Percentiles rank a stretch among this genome's conserved stretches.
Evolutionary conservation across 1,140 invertebrate genomes (phyloP).

Genomic region (Pseudomyrmex flavicornis): DNA sequence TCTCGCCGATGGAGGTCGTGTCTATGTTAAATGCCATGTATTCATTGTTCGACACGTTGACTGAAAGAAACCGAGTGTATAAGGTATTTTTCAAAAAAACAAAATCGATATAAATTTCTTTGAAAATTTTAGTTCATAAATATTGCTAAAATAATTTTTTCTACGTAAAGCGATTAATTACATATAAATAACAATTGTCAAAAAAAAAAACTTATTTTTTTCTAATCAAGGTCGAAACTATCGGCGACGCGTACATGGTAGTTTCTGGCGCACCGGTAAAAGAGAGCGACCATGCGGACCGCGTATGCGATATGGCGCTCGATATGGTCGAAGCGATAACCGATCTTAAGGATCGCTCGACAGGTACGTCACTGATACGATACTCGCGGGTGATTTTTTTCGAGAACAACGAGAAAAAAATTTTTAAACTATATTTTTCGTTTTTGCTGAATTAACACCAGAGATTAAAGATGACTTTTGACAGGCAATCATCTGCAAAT

Average conservation of each 20-base stretch:
- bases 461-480: constrained; percentile 16
- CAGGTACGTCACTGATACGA: constrained; percentile 85
- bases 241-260: constrained; percentile 98
- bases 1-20: constrained; percentile 98
- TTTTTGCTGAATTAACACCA: not conserved
- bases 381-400: too few species aligned
- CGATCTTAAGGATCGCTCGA: constrained; percentile 95
- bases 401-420: too few species aligned
- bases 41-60: constrained; percentile 95
- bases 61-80: constrained; percentile 96
- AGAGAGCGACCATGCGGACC: constrained; percentile 95
- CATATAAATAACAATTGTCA: not conserved
- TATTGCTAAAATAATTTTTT: not conserved
- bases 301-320: constrained; percentile 97
- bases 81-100: constrained; percentile 89
- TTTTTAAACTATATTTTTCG: not conserved
- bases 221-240: constrained; percentile 94
- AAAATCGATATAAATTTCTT: constrained; percentile 32
- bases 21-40: constrained; percentile 99
- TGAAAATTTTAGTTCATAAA: too few species aligned
- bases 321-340: constrained; percentile 98
- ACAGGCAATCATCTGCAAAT: constrained; percentile 94
- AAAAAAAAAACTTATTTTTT: not conserved
- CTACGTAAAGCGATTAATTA: too few species aligned
- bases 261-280: constrained; percentile 97